Conservation (phyloP, 2,888 invertebrate genomes). For the Neria commutata region DNA sequence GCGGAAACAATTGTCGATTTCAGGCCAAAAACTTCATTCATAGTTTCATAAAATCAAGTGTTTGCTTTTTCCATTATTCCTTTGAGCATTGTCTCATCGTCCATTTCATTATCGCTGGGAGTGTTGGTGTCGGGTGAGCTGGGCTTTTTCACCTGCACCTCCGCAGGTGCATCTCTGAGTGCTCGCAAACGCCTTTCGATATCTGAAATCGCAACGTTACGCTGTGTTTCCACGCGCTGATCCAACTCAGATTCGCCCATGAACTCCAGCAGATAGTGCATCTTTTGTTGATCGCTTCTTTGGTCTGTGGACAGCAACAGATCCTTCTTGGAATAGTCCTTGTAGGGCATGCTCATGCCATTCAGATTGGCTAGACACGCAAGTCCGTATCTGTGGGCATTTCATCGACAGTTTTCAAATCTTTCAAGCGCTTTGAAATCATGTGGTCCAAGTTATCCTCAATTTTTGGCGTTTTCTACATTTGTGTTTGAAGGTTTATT, state of each 20-base stretch:
- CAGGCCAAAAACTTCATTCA: neutral
- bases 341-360: constrained; percentile 64
- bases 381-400: too few relatives aligned
- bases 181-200: constrained; percentile 65
- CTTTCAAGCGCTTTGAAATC: constrained; percentile 71
- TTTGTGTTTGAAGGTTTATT: constrained; percentile 28
- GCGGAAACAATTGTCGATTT: neutral
- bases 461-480: constrained; percentile 42
- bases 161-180: constrained; percentile 61
- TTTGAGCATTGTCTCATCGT: constrained; percentile 58
- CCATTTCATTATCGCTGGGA: constrained; percentile 51
- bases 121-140: constrained; percentile 41
- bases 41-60: neutral
- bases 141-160: constrained; percentile 10
- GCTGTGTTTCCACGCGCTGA: constrained; percentile 63
- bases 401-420: constrained; percentile 68
- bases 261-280: constrained; percentile 70
- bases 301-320: constrained; percentile 64
- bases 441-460: constrained; percentile 63
- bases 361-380: constrained; percentile 72
- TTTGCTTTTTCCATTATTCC: constrained; percentile 54
- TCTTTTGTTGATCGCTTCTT: constrained; percentile 74
- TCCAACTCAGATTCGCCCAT: constrained; percentile 66
- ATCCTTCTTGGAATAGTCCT: constrained; percentile 55
- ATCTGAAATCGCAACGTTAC: constrained; percentile 63